Conservation (phyloP, 2,113 vertebrate genomes). For the Plecturocebus donacophilus region DNA sequence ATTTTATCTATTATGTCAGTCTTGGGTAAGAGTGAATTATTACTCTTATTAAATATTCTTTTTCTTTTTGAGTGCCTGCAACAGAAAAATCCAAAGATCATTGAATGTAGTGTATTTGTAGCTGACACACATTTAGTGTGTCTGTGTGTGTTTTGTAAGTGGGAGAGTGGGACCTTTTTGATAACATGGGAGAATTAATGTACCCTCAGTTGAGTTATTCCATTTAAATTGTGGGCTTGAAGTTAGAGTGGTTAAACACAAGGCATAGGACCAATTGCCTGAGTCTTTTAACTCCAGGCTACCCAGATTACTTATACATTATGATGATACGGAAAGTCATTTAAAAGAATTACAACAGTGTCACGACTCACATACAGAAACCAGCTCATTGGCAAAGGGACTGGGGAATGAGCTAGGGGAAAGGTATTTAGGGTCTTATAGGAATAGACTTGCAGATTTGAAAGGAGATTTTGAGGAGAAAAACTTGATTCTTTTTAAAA, state of each 20-base stretch:
- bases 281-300: not conserved
- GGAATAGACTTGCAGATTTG: not conserved
- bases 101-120: not conserved
- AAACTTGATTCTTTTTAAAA: slow-evolving; percentile 18
- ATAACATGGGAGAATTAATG: not conserved
- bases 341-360: not conserved
- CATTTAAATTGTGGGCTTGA: not conserved
- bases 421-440: not conserved
- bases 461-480: slow-evolving; percentile 40
- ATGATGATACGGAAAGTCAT: not conserved
- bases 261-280: not conserved
- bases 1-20: not conserved
- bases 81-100: not conserved
- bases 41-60: not conserved
- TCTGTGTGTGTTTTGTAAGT: not conserved
- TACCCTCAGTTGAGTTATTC: not conserved
- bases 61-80: not conserved
- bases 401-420: not conserved
- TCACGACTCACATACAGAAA: slow-evolving; percentile 18
- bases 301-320: not conserved
- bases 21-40: not conserved
- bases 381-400: slow-evolving; percentile 14
- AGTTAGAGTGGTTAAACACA: not conserved
- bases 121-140: not conserved
- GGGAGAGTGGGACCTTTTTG: not conserved